Evolutionary conservation across 2,888 invertebrate species (phyloP), one percentile per base, ranked within the genome.

Genomic region (Diachrysia chrysitis): DNA sequence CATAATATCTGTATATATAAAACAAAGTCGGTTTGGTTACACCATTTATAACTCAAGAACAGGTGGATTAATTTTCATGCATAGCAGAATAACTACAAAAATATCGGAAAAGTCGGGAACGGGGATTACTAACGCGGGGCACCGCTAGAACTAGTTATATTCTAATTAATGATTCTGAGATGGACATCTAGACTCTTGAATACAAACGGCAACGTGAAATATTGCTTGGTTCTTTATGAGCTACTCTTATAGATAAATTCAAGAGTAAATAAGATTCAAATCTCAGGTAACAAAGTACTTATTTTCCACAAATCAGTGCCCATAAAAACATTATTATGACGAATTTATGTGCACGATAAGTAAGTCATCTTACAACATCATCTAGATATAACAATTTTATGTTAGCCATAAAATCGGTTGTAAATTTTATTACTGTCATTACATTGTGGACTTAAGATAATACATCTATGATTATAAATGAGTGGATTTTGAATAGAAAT

Each of bases 351-450:
- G 61, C 51, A 65, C 61, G 82, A 82, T 80, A 82, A 82, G 83
- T 80, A 73, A 76, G 72, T 66, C 67, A 70, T 74, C 62, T 32
- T 63, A 66, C 66, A 73, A 79, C 72, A 74, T 81, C 79, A 84
- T 83, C 83, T 56, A 67, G 71, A 80, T 76, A 79, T 82, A 82
- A 78, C 71, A 79, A 83, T 77, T 87, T 87, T 85, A 87, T 82
- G 77, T 65, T 66, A 23, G 60, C 71, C 76, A 79, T 87, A 84
- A 87, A 87, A 85, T 79, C 65, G 81, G 77, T 65, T 81, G 76
- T 86, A 85, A 87, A 87, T 85, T 87, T 87, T 87, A 87, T 82
- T 78, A 80, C 74, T 73, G 71, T 79, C 81, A 79, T 78, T 80
- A 82, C 37, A 58, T 64, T 32, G 72, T 51, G 67, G 73, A 77